These are phyloP conservation scores for Atta cephalotes DNA, from an alignment of 1,140 invertebrate species.

Conservation along the genomic window DNA sequence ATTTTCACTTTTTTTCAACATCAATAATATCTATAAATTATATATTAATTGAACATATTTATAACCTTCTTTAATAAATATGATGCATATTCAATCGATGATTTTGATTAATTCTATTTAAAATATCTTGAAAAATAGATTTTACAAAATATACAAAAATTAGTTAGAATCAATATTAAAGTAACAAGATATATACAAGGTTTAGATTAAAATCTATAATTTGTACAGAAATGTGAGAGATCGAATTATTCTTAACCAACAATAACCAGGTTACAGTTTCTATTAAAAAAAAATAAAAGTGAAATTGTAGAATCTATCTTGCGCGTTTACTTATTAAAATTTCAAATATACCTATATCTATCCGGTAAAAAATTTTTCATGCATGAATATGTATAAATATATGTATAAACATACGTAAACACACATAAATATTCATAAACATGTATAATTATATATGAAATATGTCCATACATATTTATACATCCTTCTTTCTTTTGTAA, in stretches of 20 bases:
- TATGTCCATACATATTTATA: no score
- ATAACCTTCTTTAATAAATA: neutral
- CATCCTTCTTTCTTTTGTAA: no score
- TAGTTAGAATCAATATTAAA: neutral
- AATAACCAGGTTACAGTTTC: neutral
- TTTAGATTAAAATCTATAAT: conserved; percentile 21
- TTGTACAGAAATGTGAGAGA: neutral
- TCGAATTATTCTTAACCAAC: neutral
- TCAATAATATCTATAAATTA: conserved; percentile 8
- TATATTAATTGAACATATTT: neutral
- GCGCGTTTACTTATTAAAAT: neutral
- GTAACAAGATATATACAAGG: neutral
- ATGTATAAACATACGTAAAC: no score
- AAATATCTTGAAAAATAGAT: conserved; percentile 14
- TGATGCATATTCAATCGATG: neutral
- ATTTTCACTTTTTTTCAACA: conserved; percentile 21
- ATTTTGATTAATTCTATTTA: neutral
- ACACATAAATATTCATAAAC: no score
- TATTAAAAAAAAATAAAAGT: neutral
- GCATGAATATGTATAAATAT: no score
- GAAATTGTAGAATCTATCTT: neutral
- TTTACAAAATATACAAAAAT: neutral
- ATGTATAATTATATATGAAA: no score
- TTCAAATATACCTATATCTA: neutral
- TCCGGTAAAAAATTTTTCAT: no score